Evolutionary conservation across 2,797 vertebrate genomes (phyloP).

Genomic region (Heteromormyrus szaboi): DNA sequence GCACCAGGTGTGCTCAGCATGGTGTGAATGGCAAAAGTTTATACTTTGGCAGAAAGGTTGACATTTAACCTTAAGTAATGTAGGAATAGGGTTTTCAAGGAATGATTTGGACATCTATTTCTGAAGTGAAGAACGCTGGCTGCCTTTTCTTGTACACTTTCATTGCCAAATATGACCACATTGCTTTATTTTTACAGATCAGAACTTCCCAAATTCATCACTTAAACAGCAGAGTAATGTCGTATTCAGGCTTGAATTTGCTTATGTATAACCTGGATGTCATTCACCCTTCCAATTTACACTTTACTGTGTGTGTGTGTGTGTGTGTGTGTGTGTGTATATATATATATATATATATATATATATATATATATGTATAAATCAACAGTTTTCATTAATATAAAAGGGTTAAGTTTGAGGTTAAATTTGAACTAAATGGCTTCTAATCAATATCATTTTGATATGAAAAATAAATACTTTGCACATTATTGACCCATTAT

Average conservation of each 20-base stretch:
- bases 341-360: not conserved
- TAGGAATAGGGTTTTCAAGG: not conserved
- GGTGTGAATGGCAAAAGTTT: not conserved
- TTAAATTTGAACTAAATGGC: not conserved
- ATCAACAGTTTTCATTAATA: not conserved
- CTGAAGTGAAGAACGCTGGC: not conserved
- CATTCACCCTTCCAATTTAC: not conserved
- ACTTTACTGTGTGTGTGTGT: not conserved
- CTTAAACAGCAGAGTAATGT: not conserved
- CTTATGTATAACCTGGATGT: not conserved
- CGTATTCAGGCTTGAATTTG: not conserved
- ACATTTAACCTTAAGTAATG: not conserved
- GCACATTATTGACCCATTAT: too few species aligned
- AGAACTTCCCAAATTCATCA: not conserved
- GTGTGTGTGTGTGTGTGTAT: not conserved
- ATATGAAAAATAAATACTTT: not conserved
- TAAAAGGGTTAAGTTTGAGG: not conserved
- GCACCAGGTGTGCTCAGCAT: not conserved
- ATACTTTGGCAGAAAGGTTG: not conserved
- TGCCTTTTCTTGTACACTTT: not conserved
- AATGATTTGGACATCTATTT: not conserved
- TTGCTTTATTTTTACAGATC: conserved; percentile 15
- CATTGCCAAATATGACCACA: not conserved
- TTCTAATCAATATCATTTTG: not conserved
- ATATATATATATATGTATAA: not conserved